phyloP scores from a whole-genome alignment of 2,113 vertebrate species.

The Melanerpes aurifrons region DNA sequence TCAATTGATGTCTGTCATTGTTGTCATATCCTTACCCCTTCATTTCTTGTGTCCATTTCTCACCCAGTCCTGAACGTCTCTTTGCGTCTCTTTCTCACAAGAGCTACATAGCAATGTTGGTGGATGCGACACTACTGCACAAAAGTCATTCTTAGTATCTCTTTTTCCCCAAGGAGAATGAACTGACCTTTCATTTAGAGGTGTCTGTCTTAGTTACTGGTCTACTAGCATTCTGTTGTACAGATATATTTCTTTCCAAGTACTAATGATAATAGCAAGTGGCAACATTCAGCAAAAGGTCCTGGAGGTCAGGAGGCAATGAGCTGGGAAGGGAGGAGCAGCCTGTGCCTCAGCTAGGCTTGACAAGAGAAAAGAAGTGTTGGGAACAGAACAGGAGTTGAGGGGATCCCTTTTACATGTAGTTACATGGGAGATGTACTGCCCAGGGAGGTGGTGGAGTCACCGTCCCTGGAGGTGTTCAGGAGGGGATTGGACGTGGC shows the following conservation, averaged over 20 bases:
- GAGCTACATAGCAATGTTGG: background rate
- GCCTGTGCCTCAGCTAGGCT: background rate
- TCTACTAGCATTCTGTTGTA: background rate
- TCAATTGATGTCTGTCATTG: background rate
- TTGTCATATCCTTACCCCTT: background rate
- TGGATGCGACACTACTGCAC: background rate
- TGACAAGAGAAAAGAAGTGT: background rate
- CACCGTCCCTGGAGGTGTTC: too few species aligned
- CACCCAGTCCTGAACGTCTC: background rate
- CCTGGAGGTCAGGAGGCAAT: background rate
- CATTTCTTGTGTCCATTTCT: background rate
- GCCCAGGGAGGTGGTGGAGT: too few species aligned
- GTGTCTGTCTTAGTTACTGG: background rate
- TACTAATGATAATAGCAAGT: background rate
- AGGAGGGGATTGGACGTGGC: too few species aligned
- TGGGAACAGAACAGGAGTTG: accelerated
- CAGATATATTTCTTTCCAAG: background rate
- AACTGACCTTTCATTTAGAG: background rate
- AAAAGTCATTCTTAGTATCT: background rate
- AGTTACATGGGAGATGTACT: background rate
- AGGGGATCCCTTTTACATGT: background rate
- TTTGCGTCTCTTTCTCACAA: background rate
- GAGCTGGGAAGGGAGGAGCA: background rate
- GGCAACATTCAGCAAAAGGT: background rate
- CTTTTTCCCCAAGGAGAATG: background rate